Conservation (phyloP, 2,113 vertebrate species). For the Garra rufa region DNA sequence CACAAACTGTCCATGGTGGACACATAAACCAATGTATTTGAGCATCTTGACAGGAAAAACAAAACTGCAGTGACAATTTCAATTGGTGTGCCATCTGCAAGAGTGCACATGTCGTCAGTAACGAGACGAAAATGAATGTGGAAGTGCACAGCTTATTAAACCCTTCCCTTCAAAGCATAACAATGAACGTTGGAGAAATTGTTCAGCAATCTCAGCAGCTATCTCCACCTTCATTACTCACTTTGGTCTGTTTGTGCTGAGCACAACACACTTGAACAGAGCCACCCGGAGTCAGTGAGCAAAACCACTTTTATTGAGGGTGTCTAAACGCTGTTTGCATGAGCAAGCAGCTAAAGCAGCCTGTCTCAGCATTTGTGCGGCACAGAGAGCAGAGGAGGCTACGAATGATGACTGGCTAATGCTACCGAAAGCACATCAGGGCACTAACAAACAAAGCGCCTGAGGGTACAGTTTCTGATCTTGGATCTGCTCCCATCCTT, state of each 20-base stretch:
- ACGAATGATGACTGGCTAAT: slow-evolving; percentile 26
- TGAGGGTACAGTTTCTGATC: slow-evolving; percentile 17
- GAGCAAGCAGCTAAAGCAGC: slow-evolving; percentile 64
- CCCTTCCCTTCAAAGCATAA: background rate
- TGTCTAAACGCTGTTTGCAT: slow-evolving; percentile 65
- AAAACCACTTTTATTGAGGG: slow-evolving; percentile 36
- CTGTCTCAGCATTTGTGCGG: slow-evolving; percentile 69
- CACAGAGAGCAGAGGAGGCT: slow-evolving; percentile 60
- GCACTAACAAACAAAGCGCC: background rate
- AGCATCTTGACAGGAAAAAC: background rate
- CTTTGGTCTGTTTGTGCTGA: slow-evolving; percentile 40
- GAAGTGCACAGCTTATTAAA: background rate
- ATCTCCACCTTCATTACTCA: slow-evolving; percentile 32
- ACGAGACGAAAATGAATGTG: background rate
- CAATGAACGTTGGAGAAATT: background rate
- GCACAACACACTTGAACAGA: background rate
- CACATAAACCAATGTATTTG: background rate
- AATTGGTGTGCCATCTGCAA: background rate
- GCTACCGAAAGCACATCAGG: background rate
- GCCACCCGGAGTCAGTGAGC: slow-evolving; percentile 57
- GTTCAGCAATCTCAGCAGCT: slow-evolving; percentile 31
- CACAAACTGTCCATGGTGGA: background rate
- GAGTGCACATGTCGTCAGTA: background rate
- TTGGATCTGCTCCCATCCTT: background rate
- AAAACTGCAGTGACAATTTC: background rate